phyloP scores from a whole-genome alignment of 2,797 vertebrate genomes.

The Tolypeutes matacus region DNA sequence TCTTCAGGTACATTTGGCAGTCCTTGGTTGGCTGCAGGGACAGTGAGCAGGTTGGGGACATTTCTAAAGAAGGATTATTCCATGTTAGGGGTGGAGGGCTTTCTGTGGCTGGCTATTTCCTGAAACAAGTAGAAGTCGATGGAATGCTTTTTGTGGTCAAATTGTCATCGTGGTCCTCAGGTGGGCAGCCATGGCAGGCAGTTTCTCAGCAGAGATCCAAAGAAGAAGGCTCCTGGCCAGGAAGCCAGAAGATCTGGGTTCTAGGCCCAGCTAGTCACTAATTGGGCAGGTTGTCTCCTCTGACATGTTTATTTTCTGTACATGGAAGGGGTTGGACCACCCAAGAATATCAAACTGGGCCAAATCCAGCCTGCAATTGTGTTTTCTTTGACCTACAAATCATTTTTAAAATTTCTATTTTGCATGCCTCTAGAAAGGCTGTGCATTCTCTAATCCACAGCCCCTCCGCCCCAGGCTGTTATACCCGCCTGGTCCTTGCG shows the following conservation, averaged over 20 bases:
- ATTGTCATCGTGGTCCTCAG: background rate
- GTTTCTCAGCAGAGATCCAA: background rate
- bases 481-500: background rate
- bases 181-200: background rate
- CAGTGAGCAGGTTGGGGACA: background rate
- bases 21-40: background rate
- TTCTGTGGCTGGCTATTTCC: background rate
- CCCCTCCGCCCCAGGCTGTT: background rate
- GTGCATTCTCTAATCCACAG: background rate
- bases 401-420: background rate
- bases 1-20: background rate
- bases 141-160: background rate
- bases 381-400: constrained; percentile 59
- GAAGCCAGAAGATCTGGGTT: background rate
- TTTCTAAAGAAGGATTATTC: background rate
- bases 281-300: background rate
- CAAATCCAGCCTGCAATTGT: constrained; percentile 43
- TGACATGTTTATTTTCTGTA: constrained; percentile 28
- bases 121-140: background rate
- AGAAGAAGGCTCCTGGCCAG: background rate
- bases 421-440: background rate
- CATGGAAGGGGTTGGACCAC: background rate
- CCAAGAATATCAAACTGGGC: constrained; percentile 36
- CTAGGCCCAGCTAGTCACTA: background rate
- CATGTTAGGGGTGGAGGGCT: background rate